Conservation (phyloP, 1,140 invertebrate genomes). For the Lasaia peninsularis region DNA sequence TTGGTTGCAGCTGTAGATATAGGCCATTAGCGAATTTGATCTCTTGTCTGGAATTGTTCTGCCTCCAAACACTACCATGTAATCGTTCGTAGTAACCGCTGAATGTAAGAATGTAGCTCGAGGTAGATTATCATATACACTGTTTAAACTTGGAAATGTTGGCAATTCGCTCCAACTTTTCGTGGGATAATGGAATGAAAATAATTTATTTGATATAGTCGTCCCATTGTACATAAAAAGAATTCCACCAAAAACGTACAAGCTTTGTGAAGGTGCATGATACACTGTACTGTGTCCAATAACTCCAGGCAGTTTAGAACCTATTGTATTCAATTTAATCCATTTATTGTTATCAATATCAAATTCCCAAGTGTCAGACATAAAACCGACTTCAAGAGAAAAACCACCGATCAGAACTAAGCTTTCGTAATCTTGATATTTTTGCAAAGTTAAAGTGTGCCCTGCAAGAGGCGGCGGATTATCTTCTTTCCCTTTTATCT, state of each 20-base stretch:
- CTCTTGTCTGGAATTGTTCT: slow-evolving; percentile 83
- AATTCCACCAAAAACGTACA: slow-evolving; percentile 95
- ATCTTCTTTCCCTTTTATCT: slow-evolving; percentile 79
- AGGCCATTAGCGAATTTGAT: slow-evolving; percentile 88
- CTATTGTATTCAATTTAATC: slow-evolving; percentile 82
- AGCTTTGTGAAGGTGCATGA: slow-evolving; percentile 86
- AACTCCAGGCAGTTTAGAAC: slow-evolving; percentile 87
- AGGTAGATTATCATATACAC: slow-evolving; percentile 78
- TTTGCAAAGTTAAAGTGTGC: slow-evolving; percentile 90
- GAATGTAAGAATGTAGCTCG: slow-evolving; percentile 91
- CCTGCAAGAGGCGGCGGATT: slow-evolving; percentile 88
- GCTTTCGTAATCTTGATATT: slow-evolving; percentile 85
- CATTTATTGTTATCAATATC: slow-evolving; percentile 85
- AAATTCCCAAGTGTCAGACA: slow-evolving; percentile 90
- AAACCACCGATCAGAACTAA: slow-evolving; percentile 94
- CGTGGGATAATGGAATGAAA: slow-evolving; percentile 86
- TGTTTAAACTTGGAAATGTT: slow-evolving; percentile 81
- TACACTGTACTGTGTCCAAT: slow-evolving; percentile 95
- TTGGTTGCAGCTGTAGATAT: slow-evolving; percentile 92
- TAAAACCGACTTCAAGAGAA: slow-evolving; percentile 84
- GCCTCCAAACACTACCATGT: slow-evolving; percentile 94
- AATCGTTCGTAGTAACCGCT: slow-evolving; percentile 90
- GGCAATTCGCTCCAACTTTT: slow-evolving; percentile 88
- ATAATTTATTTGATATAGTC: slow-evolving; percentile 85
- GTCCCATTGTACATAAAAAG: slow-evolving; percentile 85